Conservation (phyloP, 92 coral and sea anemone genomes). For the Palythoa grandis region DNA sequence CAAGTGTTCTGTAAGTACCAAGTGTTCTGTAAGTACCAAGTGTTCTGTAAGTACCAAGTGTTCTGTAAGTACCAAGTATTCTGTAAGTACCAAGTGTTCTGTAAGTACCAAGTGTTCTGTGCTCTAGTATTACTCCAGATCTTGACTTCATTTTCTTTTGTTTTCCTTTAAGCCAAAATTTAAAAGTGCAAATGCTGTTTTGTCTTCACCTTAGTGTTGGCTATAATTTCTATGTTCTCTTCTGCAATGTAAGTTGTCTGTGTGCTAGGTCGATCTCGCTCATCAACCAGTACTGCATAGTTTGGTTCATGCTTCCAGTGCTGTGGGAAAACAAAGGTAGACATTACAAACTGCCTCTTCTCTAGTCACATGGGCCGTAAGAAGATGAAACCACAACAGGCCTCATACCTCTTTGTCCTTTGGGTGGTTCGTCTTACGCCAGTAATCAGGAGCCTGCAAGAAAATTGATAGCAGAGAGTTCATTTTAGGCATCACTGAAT, state of each 20-base stretch:
- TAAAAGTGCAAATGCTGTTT: not conserved
- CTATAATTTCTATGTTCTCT: constrained; percentile 83
- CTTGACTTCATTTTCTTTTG: too few relatives aligned
- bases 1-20: too few relatives aligned
- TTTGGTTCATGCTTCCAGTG: constrained; percentile 85
- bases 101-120: too few relatives aligned
- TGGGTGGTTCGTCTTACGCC: constrained; percentile 76
- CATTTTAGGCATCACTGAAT: not conserved
- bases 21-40: too few relatives aligned
- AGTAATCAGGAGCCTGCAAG: constrained; percentile 78
- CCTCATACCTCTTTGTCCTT: constrained; percentile 67
- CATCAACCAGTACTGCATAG: constrained; percentile 90
- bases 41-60: too few relatives aligned
- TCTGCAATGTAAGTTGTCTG: constrained; percentile 84
- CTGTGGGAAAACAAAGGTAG: constrained; percentile 37
- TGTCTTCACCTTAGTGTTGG: constrained; percentile 75
- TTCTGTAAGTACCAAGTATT: too few relatives aligned
- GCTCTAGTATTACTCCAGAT: too few relatives aligned
- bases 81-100: too few relatives aligned
- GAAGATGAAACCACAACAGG: not conserved
- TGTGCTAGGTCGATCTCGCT: constrained; percentile 69
- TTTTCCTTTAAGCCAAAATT: too few relatives aligned
- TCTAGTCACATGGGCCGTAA: too few relatives aligned
- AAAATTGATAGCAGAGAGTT: not conserved
- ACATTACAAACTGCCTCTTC: not conserved